Conservation (phyloP, 2,888 invertebrate genomes). For the Mycalesis mineus region DNA sequence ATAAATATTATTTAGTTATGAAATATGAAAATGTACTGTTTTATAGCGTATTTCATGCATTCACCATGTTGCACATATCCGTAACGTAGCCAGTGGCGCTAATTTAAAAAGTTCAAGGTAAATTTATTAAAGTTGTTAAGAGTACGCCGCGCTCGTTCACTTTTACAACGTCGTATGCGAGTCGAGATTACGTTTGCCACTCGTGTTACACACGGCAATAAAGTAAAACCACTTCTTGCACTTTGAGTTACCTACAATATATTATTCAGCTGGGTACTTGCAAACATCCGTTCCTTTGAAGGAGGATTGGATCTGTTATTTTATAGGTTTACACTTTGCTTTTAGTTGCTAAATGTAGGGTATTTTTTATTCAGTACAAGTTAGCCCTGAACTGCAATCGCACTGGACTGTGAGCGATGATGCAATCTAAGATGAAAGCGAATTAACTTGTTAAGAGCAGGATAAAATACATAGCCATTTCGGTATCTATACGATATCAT, state of each 20-base stretch:
- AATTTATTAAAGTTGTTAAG: background rate
- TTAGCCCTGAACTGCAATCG: no score
- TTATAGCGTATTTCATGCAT: no score
- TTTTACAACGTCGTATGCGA: constrained; percentile 7
- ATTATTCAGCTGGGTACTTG: background rate
- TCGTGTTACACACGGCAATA: constrained; percentile 6
- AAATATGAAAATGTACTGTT: no score
- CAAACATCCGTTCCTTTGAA: background rate
- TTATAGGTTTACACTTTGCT: background rate
- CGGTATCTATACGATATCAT: no score
- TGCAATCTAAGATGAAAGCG: no score
- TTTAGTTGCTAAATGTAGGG: background rate
- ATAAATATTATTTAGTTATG: no score
- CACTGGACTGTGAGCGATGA: no score
- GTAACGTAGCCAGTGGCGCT: background rate
- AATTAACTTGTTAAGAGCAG: no score
- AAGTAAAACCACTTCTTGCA: constrained; percentile 7
- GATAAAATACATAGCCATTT: no score
- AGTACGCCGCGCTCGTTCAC: background rate
- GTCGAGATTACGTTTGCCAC: constrained; percentile 5
- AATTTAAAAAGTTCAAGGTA: constrained; percentile 2
- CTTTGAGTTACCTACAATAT: constrained; percentile 1
- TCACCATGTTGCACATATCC: background rate
- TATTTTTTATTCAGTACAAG: no score
- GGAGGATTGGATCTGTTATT: background rate